Evolutionary conservation across 2,888 invertebrate species (phyloP).

Genomic region (Eurytoma adleriae): DNA sequence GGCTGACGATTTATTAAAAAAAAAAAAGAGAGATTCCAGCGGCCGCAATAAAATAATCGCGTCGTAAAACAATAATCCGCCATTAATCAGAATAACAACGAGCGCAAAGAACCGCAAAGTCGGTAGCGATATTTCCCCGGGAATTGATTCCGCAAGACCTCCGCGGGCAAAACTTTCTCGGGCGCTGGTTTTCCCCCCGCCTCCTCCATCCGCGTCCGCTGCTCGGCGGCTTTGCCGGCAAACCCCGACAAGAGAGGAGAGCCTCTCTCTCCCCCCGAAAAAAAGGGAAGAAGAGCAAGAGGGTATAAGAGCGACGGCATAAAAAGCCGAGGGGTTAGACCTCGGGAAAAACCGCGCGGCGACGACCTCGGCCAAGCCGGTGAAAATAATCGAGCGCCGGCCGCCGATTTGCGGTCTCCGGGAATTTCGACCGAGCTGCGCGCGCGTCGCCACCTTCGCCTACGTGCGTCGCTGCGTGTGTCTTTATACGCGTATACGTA

Average conservation of each 20-base stretch:
- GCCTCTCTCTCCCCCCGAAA: background rate
- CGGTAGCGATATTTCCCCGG: background rate
- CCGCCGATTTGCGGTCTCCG: conserved; percentile 55
- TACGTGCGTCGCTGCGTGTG: no score
- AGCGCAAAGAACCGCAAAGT: conserved; percentile 2
- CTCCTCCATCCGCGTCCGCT: background rate
- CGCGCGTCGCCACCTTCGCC: background rate
- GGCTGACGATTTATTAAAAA: no score
- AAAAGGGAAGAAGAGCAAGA: background rate
- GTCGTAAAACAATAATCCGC: background rate
- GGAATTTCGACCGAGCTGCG: conserved; percentile 29
- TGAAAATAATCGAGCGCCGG: conserved; percentile 56
- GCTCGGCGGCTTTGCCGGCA: no score
- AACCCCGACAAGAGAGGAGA: no score
- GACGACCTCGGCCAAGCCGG: conserved; percentile 46
- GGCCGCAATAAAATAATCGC: no score
- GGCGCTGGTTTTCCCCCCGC: background rate
- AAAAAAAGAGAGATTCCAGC: no score
- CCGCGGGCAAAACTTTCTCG: conserved; percentile 19
- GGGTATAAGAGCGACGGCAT: background rate
- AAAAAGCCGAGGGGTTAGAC: background rate
- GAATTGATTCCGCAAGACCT: conserved; percentile 32
- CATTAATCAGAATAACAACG: background rate
- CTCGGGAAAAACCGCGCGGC: conserved; percentile 30
- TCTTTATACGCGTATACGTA: background rate